Conservation (phyloP, 2,113 vertebrate genomes). For the Cynopterus brachyotis region DNA sequence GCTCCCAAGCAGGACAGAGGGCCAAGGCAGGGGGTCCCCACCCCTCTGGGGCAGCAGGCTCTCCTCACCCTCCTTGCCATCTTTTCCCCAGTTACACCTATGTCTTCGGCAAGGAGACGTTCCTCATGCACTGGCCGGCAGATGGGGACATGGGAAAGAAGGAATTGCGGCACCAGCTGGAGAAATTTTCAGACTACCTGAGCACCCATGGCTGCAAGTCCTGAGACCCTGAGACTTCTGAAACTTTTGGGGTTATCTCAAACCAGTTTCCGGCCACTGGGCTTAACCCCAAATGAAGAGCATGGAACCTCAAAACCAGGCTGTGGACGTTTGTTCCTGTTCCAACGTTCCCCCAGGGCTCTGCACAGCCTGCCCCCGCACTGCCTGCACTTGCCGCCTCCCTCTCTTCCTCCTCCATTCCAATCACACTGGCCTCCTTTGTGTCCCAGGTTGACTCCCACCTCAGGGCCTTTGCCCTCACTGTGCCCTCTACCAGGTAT, state of each 20-base stretch:
- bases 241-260: background rate
- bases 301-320: background rate
- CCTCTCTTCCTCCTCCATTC: background rate
- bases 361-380: too few relatives aligned
- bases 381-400: background rate
- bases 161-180: background rate
- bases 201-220: background rate
- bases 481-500: background rate
- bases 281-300: background rate
- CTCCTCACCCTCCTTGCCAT: background rate
- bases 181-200: constrained; percentile 32
- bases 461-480: background rate
- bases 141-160: background rate
- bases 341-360: background rate
- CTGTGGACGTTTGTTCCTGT: background rate
- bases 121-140: background rate
- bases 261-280: background rate
- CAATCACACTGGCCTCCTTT: background rate
- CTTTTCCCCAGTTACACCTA: background rate
- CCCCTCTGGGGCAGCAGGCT: background rate
- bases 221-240: background rate
- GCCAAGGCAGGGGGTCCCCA: background rate
- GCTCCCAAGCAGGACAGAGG: background rate
- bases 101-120: background rate
- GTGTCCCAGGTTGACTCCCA: background rate